These are phyloP conservation scores for Alloplasta piceator DNA, from an alignment of 2,888 invertebrate species.

Conservation along the genomic window DNA sequence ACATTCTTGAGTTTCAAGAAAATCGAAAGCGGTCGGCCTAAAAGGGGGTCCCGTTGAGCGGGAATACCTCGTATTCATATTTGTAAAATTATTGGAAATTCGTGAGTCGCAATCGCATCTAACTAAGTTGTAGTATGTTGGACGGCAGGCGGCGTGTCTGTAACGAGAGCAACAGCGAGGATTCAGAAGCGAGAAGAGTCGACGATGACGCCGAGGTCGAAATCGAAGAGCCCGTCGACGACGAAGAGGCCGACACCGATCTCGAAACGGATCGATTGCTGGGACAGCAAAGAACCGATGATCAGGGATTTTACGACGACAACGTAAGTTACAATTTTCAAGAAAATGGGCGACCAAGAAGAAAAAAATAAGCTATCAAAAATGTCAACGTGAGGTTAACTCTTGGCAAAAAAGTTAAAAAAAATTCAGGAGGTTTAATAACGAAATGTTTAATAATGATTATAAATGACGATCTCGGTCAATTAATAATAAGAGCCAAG, in stretches of 20 bases:
- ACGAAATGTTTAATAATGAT: background rate
- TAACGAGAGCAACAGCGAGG: conserved; percentile 81
- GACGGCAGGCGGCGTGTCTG: conserved; percentile 82
- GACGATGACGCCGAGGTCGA: conserved; percentile 81
- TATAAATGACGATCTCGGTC: too few relatives aligned
- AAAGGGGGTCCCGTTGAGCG: too few relatives aligned
- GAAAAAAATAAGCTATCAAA: conserved; percentile 28
- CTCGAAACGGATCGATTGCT: conserved; percentile 98
- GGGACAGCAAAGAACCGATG: conserved; percentile 97
- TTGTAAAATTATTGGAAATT: conserved; percentile 35
- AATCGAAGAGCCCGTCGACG: conserved; percentile 79
- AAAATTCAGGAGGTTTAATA: background rate
- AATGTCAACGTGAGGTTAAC: conserved; percentile 21
- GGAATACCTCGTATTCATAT: too few relatives aligned
- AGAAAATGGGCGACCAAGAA: background rate
- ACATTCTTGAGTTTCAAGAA: too few relatives aligned
- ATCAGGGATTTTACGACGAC: conserved; percentile 96
- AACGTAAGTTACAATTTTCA: conserved; percentile 85
- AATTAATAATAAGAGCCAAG: too few relatives aligned
- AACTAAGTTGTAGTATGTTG: conserved; percentile 83
- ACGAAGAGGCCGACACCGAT: conserved; percentile 97
- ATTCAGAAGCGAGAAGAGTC: conserved; percentile 78
- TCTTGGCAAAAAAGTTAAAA: background rate
- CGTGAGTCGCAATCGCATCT: conserved; percentile 76
- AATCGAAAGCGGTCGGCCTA: too few relatives aligned